Base-by-base conservation (phyloP, 2,113 vertebrate genomes). In the Rhabdornis inornatus region DNA sequence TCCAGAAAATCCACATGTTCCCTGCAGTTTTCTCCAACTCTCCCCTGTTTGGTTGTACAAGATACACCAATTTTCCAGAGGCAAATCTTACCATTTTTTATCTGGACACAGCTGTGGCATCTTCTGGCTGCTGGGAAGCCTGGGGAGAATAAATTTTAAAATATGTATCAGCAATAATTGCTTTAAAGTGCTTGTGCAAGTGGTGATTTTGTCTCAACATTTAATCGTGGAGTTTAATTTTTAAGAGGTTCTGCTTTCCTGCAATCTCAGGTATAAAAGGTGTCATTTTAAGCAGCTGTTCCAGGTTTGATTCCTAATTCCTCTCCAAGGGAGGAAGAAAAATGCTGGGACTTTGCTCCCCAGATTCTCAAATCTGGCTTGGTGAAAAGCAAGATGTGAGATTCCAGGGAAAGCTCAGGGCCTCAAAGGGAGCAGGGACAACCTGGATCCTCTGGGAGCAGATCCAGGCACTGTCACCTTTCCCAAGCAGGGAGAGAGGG, bases 31-130 rank as follows among this genome's bases (percentile, higher is more conserved):
- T 27, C 70, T 56, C 64, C 37, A 42, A 1, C 20, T 27, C 59
- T 17, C 33, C 39, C 8, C 7, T 69, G 35, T 30, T 22, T 14
- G 27, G 33, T 1, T 76, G 21, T 23, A 2, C 18, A 13, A 65
- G 13, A 60, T 0, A 50, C 5, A 18, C 1, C 7, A 1, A 7
- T 35, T 52, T 80, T 27, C n/a, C 39, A 25, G 19, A 68, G 52
- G 30, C 1, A 60, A 72, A 53, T 37, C 94, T 98, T 98, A 99
- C 99, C 99, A 37, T 98, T 99, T 97, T 98, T 98, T 84, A 99
- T 99, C 97, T 99, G 99, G 82, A 99, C 99, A 93, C 99, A 99
- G 95, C 99, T 99, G 91, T 99, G 99, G 97, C 99, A 99, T 93
- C 99, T 98, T 93, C 99, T 98, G 40, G 99, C 99, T 94, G 99